A percentile compares a stretch with the other conserved stretches of the same genome.
phyloP scores from a whole-genome alignment of 2,888 invertebrate species.

The Aspidiotus destructor region DNA sequence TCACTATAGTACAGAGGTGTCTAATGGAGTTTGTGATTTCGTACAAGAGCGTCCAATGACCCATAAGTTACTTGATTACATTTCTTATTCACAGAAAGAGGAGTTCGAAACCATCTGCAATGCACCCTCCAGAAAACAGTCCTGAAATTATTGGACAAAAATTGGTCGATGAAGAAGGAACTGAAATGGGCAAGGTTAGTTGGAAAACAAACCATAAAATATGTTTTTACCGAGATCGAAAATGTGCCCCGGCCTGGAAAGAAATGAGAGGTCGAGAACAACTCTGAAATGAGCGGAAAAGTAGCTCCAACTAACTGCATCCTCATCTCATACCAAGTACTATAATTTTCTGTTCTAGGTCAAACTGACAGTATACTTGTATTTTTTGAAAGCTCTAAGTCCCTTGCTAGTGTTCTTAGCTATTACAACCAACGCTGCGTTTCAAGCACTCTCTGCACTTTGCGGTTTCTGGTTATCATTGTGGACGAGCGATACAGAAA shows the following conservation, averaged over 20 bases:
- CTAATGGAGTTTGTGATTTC: too few species aligned
- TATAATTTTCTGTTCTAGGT: slow-evolving; percentile 56
- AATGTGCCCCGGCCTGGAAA: too few species aligned
- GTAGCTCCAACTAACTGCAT: too few species aligned
- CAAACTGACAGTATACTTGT: slow-evolving; percentile 75
- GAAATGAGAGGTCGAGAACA: too few species aligned
- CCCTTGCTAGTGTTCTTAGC: slow-evolving; percentile 61
- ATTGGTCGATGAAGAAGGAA: slow-evolving; percentile 79
- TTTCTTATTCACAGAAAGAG: slow-evolving; percentile 50
- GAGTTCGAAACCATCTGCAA: slow-evolving; percentile 43
- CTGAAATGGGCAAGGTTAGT: slow-evolving; percentile 76
- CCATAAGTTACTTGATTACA: too few species aligned
- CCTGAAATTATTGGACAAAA: slow-evolving; percentile 49
- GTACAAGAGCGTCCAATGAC: too few species aligned
- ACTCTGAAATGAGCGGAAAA: too few species aligned
- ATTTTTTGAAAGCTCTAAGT: slow-evolving; percentile 79
- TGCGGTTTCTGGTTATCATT: slow-evolving; percentile 75
- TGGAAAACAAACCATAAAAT: too few species aligned
- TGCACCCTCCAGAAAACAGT: too few species aligned
- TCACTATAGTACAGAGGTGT: too few species aligned
- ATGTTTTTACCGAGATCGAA: too few species aligned
- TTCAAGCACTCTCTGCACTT: slow-evolving; percentile 75
- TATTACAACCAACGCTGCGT: slow-evolving; percentile 65
- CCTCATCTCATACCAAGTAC: too few species aligned
- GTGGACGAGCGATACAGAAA: slow-evolving; percentile 62